A percentile compares a stretch with the other conserved stretches of the same genome.
Evolutionary conservation across 2,113 vertebrate genomes (phyloP).

Genomic region (Centrocercus urophasianus): DNA sequence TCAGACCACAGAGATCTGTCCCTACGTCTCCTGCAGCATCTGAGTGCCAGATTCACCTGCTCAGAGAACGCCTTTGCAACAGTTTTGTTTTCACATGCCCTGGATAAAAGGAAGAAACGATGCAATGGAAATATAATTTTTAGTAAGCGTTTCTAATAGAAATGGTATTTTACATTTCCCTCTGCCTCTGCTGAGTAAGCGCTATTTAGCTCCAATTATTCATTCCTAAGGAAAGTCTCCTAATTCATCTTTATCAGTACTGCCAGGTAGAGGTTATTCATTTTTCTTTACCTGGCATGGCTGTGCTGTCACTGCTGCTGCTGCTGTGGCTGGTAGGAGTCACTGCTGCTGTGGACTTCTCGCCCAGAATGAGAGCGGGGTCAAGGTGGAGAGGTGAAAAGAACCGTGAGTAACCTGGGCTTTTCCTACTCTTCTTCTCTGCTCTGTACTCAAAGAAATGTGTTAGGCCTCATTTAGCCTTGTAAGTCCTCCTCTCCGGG

Average conservation of each 20-base stretch:
- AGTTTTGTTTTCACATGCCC: constrained; percentile 21
- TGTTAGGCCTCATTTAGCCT: background rate
- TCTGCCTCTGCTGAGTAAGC: constrained; percentile 71
- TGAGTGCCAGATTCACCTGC: constrained; percentile 51
- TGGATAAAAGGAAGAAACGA: constrained; percentile 28
- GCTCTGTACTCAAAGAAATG: constrained; percentile 42
- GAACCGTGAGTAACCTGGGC: constrained; percentile 89
- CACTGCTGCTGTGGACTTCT: constrained; percentile 76
- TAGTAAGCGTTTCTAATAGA: constrained; percentile 36
- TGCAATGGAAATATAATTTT: constrained; percentile 53
- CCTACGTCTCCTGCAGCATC: constrained; percentile 45
- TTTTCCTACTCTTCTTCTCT: constrained; percentile 60
- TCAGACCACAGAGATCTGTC: constrained; percentile 59
- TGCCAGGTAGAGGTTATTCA: constrained; percentile 63
- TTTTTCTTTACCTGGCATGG: constrained; percentile 79
- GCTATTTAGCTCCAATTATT: constrained; percentile 66
- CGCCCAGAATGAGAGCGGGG: constrained; percentile 82
- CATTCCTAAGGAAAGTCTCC: constrained; percentile 57
- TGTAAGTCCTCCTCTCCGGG: constrained; percentile 13
- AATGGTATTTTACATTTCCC: constrained; percentile 44
- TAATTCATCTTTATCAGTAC: constrained; percentile 61
- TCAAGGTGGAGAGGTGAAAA: constrained; percentile 95
- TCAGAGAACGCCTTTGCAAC: constrained; percentile 23
- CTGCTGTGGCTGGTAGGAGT: constrained; percentile 80
- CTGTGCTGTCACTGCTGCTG: constrained; percentile 79